Evolutionary conservation across 2,888 invertebrate genomes (phyloP), one percentile per base, ranked within the genome.

Genomic region (Selenia dentaria): DNA sequence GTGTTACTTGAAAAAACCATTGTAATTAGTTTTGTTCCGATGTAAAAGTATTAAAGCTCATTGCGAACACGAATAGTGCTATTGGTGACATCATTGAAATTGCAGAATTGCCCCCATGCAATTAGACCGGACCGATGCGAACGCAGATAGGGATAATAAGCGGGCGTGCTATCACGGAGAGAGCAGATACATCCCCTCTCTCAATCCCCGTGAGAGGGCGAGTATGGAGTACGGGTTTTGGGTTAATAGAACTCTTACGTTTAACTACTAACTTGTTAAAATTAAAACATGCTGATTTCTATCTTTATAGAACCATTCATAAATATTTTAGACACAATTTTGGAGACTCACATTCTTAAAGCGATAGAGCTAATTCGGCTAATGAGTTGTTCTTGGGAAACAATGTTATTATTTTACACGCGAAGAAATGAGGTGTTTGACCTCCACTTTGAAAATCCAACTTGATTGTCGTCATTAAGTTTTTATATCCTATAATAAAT

Each of bases 91-190:
- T 4, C 4, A 16, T 16, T 16, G 16, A 16, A 16, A 16, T 16
- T 3, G 16, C 16, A 3, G 16, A 16, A 16, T 16, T 16, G 16
- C 2, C 16, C 16, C 16, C 16, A 70, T 51, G 69, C 68, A 83
- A 85, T 87, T 83, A 85, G 79, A 84, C 75, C 78, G 74, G 54
- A 64, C 70, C 72, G 85, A 85, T 86, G 71, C 45, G 58, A 67
- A 62, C 52, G 49, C 51, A 59, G 86, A 85, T 83, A 83, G 65
- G 71, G 70, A 70, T 79, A 79, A 81, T 79, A 71, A 68, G 67
- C 65, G 61, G 63, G 64, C 58, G 61, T 51, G 68, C 62, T 65
- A 82, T 81, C 76, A 77, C 39, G 69, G 84, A 79, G 87, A 87
- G 82, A 87, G 86, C 67, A 64, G 60, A 18, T 8, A 22, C 22